Conservation (phyloP, 2,888 invertebrate genomes). For the Nyleta sp. region DNA sequence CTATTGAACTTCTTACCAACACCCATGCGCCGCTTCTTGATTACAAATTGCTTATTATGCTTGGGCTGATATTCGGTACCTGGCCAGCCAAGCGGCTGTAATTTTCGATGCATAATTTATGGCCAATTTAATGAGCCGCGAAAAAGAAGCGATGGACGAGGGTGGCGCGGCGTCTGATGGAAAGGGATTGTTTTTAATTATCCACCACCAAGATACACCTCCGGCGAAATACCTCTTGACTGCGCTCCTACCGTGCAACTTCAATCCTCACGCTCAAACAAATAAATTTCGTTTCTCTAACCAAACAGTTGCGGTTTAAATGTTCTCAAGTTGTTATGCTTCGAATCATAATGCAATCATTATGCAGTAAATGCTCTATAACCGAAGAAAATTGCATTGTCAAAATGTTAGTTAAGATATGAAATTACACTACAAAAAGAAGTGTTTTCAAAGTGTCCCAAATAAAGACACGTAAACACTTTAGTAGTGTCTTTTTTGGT, state of each 20-base stretch:
- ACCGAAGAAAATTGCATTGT: no score
- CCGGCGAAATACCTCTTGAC: conserved; percentile 50
- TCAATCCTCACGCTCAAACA: conserved; percentile 21
- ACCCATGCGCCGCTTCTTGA: conserved; percentile 80
- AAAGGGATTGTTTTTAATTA: conserved; percentile 82
- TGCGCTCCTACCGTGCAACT: conserved; percentile 17
- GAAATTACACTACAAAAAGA: no score
- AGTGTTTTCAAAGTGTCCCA: no score
- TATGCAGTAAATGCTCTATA: no score
- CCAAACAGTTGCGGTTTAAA: conserved; percentile 22
- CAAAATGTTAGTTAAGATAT: no score
- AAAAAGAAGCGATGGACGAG: conserved; percentile 77
- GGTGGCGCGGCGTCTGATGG: conserved; percentile 61
- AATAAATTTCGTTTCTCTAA: conserved; percentile 14
- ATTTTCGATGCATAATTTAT: conserved; percentile 83
- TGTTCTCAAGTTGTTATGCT: conserved; percentile 8
- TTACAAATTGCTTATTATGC: conserved; percentile 82
- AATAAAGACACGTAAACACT: no score
- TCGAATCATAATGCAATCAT: not conserved
- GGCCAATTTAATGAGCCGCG: conserved; percentile 82
- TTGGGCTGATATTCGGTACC: conserved; percentile 69
- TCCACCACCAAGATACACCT: conserved; percentile 70
- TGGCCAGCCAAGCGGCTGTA: conserved; percentile 72
- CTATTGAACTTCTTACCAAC: conserved; percentile 79
- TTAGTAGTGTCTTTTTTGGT: no score